These are phyloP conservation scores for Aurelia aurita DNA, from an alignment of 30 jellyfish, hydroid and myxozoan species.

Conservation along the genomic window DNA sequence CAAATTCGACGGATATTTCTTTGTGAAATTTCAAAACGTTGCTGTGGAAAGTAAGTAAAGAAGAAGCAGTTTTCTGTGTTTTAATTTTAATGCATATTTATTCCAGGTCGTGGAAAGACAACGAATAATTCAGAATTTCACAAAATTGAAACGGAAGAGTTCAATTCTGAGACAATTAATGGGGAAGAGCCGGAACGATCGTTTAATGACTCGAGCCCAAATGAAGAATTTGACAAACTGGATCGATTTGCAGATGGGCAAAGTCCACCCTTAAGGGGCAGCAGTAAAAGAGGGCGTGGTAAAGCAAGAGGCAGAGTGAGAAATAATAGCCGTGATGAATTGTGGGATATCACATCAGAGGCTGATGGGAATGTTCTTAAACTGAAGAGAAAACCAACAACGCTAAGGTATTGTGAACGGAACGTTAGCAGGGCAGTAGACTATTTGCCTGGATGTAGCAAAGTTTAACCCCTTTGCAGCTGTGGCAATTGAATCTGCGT, in stretches of 20 bases:
- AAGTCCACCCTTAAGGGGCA: not conserved
- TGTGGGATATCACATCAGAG: slow-evolving; percentile 41
- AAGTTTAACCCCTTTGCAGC: no score
- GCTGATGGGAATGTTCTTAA: slow-evolving; percentile 32
- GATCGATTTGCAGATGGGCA: not conserved
- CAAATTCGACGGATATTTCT: no score
- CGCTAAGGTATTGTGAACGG: not conserved
- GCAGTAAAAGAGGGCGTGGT: slow-evolving; percentile 20
- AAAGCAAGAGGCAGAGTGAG: slow-evolving; percentile 21
- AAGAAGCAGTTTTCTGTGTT: no score
- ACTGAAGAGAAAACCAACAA: slow-evolving; percentile 33
- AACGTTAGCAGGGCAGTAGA: not conserved
- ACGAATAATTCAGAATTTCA: not conserved
- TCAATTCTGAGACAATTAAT: not conserved
- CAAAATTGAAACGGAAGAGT: not conserved
- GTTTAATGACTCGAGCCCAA: not conserved
- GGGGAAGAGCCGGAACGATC: not conserved
- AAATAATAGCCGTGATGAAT: slow-evolving; percentile 23
- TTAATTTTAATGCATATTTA: no score
- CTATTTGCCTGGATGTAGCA: not conserved
- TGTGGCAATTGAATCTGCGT: no score
- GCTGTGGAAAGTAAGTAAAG: no score
- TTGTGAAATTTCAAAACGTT: no score
- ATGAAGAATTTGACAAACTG: not conserved
- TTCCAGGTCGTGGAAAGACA: slow-evolving; percentile 15